A percentile compares a stretch with the other conserved stretches of the same genome.
These are phyloP conservation scores for Muscicapa comitata DNA, from an alignment of 2,797 vertebrate species.

Conservation along the genomic window DNA sequence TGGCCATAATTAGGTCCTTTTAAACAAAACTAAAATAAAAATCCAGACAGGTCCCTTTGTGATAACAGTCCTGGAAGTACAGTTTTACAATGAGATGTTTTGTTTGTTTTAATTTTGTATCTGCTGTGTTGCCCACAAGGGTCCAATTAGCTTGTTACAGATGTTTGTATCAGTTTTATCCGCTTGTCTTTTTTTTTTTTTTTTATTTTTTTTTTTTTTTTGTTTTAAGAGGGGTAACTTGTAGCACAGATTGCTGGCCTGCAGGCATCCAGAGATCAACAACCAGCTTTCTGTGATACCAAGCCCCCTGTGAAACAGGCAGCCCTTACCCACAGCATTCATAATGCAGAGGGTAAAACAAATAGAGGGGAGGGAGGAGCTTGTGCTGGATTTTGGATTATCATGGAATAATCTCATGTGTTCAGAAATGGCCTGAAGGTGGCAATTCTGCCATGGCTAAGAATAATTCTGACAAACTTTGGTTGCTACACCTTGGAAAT, in stretches of 20 bases:
- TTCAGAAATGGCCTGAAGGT: conserved; percentile 25
- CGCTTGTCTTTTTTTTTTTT: conserved; percentile 33
- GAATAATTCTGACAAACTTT: not conserved
- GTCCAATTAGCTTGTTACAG: conserved; percentile 91
- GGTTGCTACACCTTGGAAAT: not conserved
- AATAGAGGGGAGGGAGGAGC: conserved; percentile 21
- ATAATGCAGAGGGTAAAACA: conserved; percentile 13
- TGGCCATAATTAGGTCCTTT: conserved; percentile 86
- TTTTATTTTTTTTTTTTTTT: not conserved
- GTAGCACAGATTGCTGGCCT: conserved; percentile 84
- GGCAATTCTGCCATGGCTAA: conserved; percentile 7
- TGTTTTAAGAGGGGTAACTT: conserved; percentile 65
- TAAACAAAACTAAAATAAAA: conserved; percentile 46
- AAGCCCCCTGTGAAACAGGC: conserved; percentile 54
- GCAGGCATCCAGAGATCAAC: conserved; percentile 77
- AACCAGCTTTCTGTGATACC: conserved; percentile 72
- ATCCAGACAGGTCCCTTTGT: conserved; percentile 59
- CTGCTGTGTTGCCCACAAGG: conserved; percentile 86
- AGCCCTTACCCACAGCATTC: conserved; percentile 57
- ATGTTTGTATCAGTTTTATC: conserved; percentile 82
- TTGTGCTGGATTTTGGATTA: not conserved
- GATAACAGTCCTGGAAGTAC: conserved; percentile 80
- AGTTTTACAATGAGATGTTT: conserved; percentile 77
- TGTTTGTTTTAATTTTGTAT: conserved; percentile 90
- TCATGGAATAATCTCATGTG: not conserved